Base-by-base conservation (phyloP, 1,140 invertebrate genomes). In the Hyles euphorbiae region DNA sequence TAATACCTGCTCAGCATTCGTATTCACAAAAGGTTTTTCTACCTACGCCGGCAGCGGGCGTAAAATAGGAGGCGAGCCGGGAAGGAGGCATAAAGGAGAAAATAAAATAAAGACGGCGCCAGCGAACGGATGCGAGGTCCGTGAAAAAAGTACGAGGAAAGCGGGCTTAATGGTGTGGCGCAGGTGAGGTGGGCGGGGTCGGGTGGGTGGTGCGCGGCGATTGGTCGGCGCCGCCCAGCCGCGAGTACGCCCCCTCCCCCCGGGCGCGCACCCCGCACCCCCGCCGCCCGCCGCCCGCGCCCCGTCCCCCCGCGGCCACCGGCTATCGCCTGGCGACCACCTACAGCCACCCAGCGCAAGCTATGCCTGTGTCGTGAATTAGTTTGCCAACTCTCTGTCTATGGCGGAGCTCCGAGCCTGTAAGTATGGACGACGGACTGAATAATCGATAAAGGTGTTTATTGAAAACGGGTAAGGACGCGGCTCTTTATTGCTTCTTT, bases 401-500 rank as follows among this genome's bases (percentile, higher is more conserved):
- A 85, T 86, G 81, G 80, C 83, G 84, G 78, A 79, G 81, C 79
- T 81, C 78, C 77, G 74, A 71, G 76, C 72, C 82, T 87, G 85
- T 88, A 86, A 86, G 85, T 86, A 87, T 86, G 83, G 83, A 86
- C 85, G 83, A 66, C 83, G 79, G 72, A 70, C 83, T 86, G 85
- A 88, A 88, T 88, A 88, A 88, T 88, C 85, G 83, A 88, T 88
- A 88, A 86, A 88, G 85, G 85, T 86, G 85, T 88, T 88, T 88
- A 87, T 88, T 88, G 83, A 88, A 88, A 88, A 85, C 82, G 82
- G 85, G 85, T 85, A 83, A 87, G 82, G 82, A 81, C 70, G 78
- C 70, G 76, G 78, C 81, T 78, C 80, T 85, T 86, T 85, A 88
- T 85, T 79, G 81, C 83, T 83, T 81, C 79, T 83, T 85, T 85